A percentile compares a stretch with the other conserved stretches of the same genome.
These are phyloP conservation scores for Porites cylindrica DNA, from an alignment of 92 coral and sea anemone genomes.

Conservation along the genomic window DNA sequence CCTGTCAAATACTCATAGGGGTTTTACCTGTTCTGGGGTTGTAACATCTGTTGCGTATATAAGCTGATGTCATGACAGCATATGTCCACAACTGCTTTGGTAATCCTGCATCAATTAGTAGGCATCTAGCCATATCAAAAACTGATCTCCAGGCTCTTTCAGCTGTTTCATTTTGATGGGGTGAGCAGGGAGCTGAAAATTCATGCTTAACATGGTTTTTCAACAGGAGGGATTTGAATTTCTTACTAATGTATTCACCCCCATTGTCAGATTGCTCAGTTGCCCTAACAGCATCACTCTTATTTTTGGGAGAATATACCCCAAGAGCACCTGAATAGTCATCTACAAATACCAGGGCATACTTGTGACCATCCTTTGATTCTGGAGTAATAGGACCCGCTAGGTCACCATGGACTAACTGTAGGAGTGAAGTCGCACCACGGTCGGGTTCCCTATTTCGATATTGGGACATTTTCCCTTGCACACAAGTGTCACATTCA, in stretches of 20 bases:
- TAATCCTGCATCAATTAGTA: constrained; percentile 26
- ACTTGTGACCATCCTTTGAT: constrained; percentile 46
- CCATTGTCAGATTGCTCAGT: constrained; percentile 17
- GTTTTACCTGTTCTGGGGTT: constrained; percentile 32
- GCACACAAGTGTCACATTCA: constrained; percentile 44
- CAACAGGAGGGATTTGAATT: neutral
- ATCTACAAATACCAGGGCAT: constrained; percentile 14
- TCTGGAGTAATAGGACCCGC: constrained; percentile 54
- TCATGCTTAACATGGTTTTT: constrained; percentile 23
- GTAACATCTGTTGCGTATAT: constrained; percentile 43
- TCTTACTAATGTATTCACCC: constrained; percentile 1
- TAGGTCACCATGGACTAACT: constrained; percentile 51
- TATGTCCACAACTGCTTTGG: constrained; percentile 42
- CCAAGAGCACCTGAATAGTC: constrained; percentile 14
- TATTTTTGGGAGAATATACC: constrained; percentile 6
- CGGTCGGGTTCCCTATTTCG: constrained; percentile 30
- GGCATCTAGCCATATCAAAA: constrained; percentile 30
- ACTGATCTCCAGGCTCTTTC: constrained; percentile 15
- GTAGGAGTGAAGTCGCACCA: neutral
- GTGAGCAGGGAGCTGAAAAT: constrained; percentile 4
- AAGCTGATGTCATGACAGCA: constrained; percentile 47
- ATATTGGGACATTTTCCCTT: constrained; percentile 36
- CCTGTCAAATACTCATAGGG: constrained; percentile 55
- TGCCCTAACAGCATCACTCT: constrained; percentile 16
- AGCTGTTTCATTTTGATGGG: constrained; percentile 24